Percentiles rank a stretch among this genome's conserved stretches.
phyloP scores from a whole-genome alignment of 37 sponge, comb jelly and placozoan genomes.

The Spongilla lacustris region DNA sequence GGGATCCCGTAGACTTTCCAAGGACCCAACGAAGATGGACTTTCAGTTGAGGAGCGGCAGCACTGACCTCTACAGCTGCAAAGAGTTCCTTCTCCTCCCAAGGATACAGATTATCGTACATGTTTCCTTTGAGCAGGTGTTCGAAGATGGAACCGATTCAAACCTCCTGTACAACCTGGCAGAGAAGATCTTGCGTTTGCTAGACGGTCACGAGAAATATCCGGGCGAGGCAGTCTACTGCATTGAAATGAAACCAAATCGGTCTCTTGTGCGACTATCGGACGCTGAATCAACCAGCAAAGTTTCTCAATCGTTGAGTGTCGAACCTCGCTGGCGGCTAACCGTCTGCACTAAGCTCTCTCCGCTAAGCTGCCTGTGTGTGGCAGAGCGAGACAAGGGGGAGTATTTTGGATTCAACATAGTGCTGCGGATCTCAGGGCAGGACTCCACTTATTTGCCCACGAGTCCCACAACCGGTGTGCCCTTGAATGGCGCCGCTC shows the following conservation, averaged over 20 bases:
- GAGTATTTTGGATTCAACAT: not conserved
- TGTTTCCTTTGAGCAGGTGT: not conserved
- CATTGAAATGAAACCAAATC: not conserved
- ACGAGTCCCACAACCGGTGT: slow-evolving; percentile 76
- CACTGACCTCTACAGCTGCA: slow-evolving; percentile 1
- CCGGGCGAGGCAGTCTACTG: not conserved
- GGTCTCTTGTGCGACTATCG: not conserved
- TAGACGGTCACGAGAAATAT: not conserved
- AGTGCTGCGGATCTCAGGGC: not conserved
- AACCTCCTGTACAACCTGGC: slow-evolving; percentile 8
- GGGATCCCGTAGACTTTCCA: not conserved
- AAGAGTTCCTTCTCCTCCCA: slow-evolving; percentile 22
- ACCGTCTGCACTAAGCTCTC: not conserved
- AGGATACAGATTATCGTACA: slow-evolving; percentile 39
- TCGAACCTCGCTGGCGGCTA: not conserved
- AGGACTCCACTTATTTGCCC: not conserved
- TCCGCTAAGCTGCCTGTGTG: not conserved
- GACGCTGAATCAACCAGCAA: not conserved
- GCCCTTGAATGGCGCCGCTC: not conserved
- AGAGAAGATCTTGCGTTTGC: not conserved
- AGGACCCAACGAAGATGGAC: not conserved
- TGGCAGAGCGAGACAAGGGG: not conserved
- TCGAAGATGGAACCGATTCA: slow-evolving; percentile 14
- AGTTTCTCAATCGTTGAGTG: not conserved
- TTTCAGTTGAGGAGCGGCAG: not conserved